Conservation (phyloP, 2,888 invertebrate species). For the Pogonocherus hispidulus region DNA sequence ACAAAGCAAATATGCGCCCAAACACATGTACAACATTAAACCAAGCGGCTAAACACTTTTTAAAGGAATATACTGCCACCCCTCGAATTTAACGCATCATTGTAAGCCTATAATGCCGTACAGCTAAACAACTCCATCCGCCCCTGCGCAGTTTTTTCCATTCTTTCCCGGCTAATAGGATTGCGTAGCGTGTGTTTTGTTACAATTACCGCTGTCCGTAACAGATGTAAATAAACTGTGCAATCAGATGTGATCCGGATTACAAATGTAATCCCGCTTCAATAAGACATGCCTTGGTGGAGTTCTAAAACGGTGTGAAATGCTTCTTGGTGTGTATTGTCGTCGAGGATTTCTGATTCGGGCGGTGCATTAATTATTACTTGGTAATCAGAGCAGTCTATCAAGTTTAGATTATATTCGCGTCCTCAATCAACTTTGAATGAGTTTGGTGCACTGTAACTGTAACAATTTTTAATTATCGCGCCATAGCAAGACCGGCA, state of each 20-base stretch:
- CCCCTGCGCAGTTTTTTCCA: conserved; percentile 37
- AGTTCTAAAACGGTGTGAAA: conserved; percentile 57
- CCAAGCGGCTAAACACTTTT: conserved; percentile 48
- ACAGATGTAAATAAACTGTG: conserved; percentile 63
- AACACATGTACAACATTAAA: conserved; percentile 33
- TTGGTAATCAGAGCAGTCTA: too few relatives aligned
- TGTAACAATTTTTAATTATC: too few relatives aligned
- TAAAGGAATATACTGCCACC: conserved; percentile 44
- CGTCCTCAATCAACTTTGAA: too few relatives aligned
- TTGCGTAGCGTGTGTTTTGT: conserved; percentile 63
- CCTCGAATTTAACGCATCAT: conserved; percentile 43
- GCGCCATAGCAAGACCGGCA: too few relatives aligned
- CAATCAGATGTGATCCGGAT: conserved; percentile 56
- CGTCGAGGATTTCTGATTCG: background rate
- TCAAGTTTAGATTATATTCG: too few relatives aligned
- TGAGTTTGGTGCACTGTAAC: too few relatives aligned
- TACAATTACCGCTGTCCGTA: conserved; percentile 62
- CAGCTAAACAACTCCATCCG: conserved; percentile 46
- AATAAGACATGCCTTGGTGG: conserved; percentile 55
- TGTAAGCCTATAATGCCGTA: conserved; percentile 51
- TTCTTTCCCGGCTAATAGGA: conserved; percentile 56
- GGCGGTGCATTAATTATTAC: background rate
- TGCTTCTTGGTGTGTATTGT: conserved; percentile 12
- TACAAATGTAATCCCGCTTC: conserved; percentile 60
- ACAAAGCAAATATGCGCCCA: conserved; percentile 5